Conservation (phyloP, 2,113 vertebrate genomes). For the Macrotus californicus region DNA sequence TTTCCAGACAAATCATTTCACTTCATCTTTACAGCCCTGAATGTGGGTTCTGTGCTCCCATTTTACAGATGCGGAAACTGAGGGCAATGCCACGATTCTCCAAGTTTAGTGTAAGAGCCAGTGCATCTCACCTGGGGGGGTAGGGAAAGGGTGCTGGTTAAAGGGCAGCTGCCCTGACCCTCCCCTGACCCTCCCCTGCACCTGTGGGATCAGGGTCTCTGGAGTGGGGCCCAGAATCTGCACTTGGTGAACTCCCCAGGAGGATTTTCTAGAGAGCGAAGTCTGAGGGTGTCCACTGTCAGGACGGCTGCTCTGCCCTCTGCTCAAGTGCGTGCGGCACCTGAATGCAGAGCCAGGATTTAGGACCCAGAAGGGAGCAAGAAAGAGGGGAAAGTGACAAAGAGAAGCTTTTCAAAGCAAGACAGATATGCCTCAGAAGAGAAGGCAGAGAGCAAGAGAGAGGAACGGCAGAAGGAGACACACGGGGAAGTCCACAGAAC, state of each 20-base stretch:
- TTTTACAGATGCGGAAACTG: conserved; percentile 10
- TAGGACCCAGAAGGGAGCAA: conserved; percentile 62
- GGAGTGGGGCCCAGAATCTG: background rate
- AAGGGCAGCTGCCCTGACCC: background rate
- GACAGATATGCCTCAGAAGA: conserved; percentile 41
- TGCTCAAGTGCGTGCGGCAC: background rate
- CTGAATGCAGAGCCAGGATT: background rate
- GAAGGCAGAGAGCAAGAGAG: background rate
- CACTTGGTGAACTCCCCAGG: background rate
- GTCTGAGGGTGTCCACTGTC: background rate
- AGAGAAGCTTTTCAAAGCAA: conserved; percentile 54
- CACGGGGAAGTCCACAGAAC: rapidly evolving
- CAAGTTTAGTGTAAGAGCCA: background rate
- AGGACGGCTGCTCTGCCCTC: background rate
- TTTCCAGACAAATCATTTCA: background rate
- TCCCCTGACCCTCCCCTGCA: background rate
- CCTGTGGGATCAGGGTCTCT: background rate
- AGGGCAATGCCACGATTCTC: background rate
- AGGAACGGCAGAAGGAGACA: background rate
- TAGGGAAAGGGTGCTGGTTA: background rate
- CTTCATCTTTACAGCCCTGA: background rate
- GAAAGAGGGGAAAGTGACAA: conserved; percentile 59
- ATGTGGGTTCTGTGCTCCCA: background rate
- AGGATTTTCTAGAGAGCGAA: background rate
- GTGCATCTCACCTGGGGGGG: background rate